phyloP scores from a whole-genome alignment of 2,888 invertebrate species.

The Steinernema scapterisci region DNA sequence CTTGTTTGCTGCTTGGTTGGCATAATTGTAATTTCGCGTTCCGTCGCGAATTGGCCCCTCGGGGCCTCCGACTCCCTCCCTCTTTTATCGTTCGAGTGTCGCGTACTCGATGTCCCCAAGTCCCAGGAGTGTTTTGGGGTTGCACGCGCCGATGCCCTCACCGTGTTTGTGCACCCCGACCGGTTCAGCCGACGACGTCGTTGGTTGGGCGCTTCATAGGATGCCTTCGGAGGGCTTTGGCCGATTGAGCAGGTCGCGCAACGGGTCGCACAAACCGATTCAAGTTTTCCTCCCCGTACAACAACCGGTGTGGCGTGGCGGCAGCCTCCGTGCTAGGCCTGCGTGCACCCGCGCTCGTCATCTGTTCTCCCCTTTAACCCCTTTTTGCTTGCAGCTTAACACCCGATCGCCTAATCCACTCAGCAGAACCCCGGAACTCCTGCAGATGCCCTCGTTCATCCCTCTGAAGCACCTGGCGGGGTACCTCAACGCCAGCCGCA shows the following conservation, averaged over 20 bases:
- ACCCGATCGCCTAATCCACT: neutral
- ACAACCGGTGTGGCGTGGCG: slow-evolving; percentile 27
- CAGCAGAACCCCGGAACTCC: neutral
- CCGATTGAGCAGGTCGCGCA: slow-evolving; percentile 27
- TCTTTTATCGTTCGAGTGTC: too few relatives aligned
- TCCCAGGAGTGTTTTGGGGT: too few relatives aligned
- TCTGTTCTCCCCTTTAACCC: neutral
- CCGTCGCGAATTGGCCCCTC: too few relatives aligned
- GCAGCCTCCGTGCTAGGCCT: neutral
- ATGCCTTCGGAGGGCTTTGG: slow-evolving; percentile 21
- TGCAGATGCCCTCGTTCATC: slow-evolving; percentile 19
- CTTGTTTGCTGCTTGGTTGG: neutral
- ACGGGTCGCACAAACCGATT: slow-evolving; percentile 17
- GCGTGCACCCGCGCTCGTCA: slow-evolving; percentile 21
- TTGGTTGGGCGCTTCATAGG: neutral
- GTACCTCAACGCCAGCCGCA: slow-evolving; percentile 25
- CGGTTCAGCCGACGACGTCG: neutral
- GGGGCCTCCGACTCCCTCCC: too few relatives aligned
- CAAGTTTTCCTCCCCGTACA: neutral
- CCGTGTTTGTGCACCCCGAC: neutral
- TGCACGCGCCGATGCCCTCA: too few relatives aligned
- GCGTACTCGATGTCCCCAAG: too few relatives aligned
- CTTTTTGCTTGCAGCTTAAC: neutral
- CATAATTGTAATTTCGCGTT: too few relatives aligned
- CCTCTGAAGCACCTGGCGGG: slow-evolving; percentile 26